Evolutionary conservation across 1,140 invertebrate species (phyloP).

Genomic region (Brachionus koreanus): DNA sequence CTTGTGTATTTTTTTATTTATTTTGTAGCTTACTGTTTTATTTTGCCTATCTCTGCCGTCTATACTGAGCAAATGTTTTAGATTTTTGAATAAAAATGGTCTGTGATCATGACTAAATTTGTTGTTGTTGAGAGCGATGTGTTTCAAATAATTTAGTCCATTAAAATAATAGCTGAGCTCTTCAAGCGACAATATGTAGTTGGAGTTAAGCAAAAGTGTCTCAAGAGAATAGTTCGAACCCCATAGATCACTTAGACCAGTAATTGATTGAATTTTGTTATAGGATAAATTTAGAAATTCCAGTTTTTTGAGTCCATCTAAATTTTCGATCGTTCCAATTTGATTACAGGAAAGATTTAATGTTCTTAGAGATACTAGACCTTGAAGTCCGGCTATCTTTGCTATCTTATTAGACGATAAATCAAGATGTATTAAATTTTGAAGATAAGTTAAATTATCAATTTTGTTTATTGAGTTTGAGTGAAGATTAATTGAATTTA

Average conservation of each 20-base stretch:
- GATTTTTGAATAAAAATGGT: constrained; percentile 20
- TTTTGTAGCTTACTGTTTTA: constrained; percentile 20
- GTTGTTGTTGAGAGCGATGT: constrained; percentile 2
- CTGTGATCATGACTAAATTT: not conserved
- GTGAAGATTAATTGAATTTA: constrained; percentile 76
- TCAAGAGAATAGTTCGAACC: constrained; percentile 25
- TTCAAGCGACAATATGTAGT: constrained; percentile 12
- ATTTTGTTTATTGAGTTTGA: constrained; percentile 71
- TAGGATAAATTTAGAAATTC: constrained; percentile 86
- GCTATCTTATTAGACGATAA: constrained; percentile 93
- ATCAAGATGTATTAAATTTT: constrained; percentile 66
- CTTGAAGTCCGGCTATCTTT: constrained; percentile 78
- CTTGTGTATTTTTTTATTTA: not conserved
- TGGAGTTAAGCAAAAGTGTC: constrained; percentile 32
- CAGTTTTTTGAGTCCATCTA: constrained; percentile 74
- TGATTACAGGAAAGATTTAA: constrained; percentile 88
- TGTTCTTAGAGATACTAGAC: constrained; percentile 75
- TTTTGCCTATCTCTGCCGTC: constrained; percentile 9
- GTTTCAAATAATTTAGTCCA: not conserved
- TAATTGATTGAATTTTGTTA: constrained; percentile 70
- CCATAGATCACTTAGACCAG: constrained; percentile 34
- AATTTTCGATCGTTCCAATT: constrained; percentile 83
- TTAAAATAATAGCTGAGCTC: constrained; percentile 29
- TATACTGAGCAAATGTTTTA: constrained; percentile 8
- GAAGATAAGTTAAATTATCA: constrained; percentile 52